phyloP scores from a whole-genome alignment of 2,888 invertebrate species.

The Sceliomorpha sp. region DNA sequence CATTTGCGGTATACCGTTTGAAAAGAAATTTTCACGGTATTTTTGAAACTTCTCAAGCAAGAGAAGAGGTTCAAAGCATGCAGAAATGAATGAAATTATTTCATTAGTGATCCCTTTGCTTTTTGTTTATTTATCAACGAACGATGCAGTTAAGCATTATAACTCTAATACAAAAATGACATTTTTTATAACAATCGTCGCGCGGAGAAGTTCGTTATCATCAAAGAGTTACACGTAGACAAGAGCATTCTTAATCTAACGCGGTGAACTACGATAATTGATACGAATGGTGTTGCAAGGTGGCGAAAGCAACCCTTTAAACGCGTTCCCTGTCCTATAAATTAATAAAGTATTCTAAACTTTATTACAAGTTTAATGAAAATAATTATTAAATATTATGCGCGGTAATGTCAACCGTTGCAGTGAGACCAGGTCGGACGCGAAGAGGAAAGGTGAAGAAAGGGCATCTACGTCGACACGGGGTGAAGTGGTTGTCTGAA shows the following conservation, averaged over 20 bases:
- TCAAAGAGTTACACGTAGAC: slow-evolving; percentile 41
- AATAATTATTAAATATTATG: slow-evolving; percentile 81
- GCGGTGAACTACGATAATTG: slow-evolving; percentile 72
- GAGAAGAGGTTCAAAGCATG: slow-evolving; percentile 47
- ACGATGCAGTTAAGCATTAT: slow-evolving; percentile 4
- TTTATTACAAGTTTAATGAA: slow-evolving; percentile 80
- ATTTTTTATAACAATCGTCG: neutral
- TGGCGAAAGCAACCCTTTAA: slow-evolving; percentile 69
- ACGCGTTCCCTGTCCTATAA: slow-evolving; percentile 75
- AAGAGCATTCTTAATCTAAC: slow-evolving; percentile 63
- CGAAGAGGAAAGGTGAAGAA: slow-evolving; percentile 69
- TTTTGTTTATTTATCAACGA: slow-evolving; percentile 41
- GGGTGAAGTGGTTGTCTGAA: slow-evolving; percentile 71
- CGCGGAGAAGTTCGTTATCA: slow-evolving; percentile 36
- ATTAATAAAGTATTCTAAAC: slow-evolving; percentile 80
- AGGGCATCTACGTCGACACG: slow-evolving; percentile 60
- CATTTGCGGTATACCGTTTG: slow-evolving; percentile 48
- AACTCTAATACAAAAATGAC: neutral
- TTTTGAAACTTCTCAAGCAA: slow-evolving; percentile 44
- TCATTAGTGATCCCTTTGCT: slow-evolving; percentile 28
- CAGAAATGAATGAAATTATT: slow-evolving; percentile 39
- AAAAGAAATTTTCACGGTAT: slow-evolving; percentile 46
- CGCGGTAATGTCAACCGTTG: slow-evolving; percentile 72
- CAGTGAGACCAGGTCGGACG: slow-evolving; percentile 38
- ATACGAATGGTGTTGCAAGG: slow-evolving; percentile 73